Evolutionary conservation across 23 tunicate genomes (phyloP).

Genomic region (Diplosoma virens): DNA sequence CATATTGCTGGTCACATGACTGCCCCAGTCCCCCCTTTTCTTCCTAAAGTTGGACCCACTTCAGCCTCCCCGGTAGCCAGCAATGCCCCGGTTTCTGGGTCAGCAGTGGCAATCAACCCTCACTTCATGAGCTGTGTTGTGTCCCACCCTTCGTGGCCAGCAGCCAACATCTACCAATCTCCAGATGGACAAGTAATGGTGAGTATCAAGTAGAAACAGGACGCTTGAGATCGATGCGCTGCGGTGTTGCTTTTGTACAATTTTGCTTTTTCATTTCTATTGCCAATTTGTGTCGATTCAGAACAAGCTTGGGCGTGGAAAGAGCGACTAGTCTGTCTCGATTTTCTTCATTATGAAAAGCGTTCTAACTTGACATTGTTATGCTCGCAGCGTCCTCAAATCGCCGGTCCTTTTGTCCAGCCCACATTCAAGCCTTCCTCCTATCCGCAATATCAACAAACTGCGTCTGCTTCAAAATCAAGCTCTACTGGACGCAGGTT

Average conservation of each 20-base stretch:
- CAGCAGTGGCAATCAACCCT: slow-evolving; percentile 2
- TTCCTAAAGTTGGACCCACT: slow-evolving; percentile 1
- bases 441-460: background rate
- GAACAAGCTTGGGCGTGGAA: too few relatives aligned
- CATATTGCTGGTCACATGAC: background rate
- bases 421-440: slow-evolving; percentile 10
- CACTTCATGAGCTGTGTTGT: background rate
- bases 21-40: slow-evolving; percentile 25
- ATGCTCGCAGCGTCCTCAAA: background rate
- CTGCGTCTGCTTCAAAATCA: background rate
- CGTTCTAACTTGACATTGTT: too few relatives aligned
- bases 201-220: too few relatives aligned
- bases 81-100: background rate
- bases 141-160: slow-evolving; percentile 7
- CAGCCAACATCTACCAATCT: background rate
- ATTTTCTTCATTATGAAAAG: too few relatives aligned
- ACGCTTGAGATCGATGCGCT: too few relatives aligned
- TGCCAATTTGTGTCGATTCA: too few relatives aligned
- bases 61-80: slow-evolving; percentile 1
- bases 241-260: too few relatives aligned
- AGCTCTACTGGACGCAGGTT: too few relatives aligned
- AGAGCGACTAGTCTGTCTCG: too few relatives aligned
- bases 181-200: background rate
- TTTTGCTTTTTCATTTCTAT: too few relatives aligned
- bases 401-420: background rate